Percentiles rank a stretch among this genome's conserved stretches.
Evolutionary conservation across 2,888 invertebrate genomes (phyloP).

Genomic region (Acrocyrtus sp.): DNA sequence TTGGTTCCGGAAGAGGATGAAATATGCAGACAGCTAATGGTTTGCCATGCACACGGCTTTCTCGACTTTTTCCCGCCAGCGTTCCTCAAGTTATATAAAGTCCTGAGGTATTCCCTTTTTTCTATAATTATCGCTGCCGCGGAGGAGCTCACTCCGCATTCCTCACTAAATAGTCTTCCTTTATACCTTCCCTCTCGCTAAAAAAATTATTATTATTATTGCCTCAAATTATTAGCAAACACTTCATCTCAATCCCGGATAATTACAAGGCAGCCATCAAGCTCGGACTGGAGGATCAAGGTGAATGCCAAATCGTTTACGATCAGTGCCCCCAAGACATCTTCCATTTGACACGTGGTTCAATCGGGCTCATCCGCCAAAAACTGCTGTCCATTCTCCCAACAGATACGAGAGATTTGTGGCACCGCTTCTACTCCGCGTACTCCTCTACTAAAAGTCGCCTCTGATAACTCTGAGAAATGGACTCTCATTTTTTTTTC

Average conservation of each 20-base stretch:
- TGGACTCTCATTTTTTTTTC: neutral
- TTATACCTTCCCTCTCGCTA: too few relatives aligned
- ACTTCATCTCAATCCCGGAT: constrained; percentile 48
- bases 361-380: constrained; percentile 28
- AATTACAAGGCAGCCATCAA: constrained; percentile 53
- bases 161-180: too few relatives aligned
- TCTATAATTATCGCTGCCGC: too few relatives aligned
- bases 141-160: too few relatives aligned
- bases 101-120: constrained; percentile 55
- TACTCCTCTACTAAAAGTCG: neutral
- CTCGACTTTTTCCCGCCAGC: constrained; percentile 47
- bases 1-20: constrained; percentile 58
- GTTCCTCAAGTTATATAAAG: constrained; percentile 42
- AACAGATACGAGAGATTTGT: constrained; percentile 28
- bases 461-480: neutral
- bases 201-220: neutral
- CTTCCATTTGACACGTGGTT: constrained; percentile 26
- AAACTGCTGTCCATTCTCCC: constrained; percentile 28
- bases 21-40: constrained; percentile 55
- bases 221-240: constrained; percentile 44
- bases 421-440: constrained; percentile 30
- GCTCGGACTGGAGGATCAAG: constrained; percentile 58
- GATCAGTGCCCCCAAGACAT: constrained; percentile 20
- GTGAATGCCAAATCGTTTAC: constrained; percentile 41
- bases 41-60: constrained; percentile 63